phyloP scores from a whole-genome alignment of 2,113 vertebrate genomes.

The Panthera leo region DNA sequence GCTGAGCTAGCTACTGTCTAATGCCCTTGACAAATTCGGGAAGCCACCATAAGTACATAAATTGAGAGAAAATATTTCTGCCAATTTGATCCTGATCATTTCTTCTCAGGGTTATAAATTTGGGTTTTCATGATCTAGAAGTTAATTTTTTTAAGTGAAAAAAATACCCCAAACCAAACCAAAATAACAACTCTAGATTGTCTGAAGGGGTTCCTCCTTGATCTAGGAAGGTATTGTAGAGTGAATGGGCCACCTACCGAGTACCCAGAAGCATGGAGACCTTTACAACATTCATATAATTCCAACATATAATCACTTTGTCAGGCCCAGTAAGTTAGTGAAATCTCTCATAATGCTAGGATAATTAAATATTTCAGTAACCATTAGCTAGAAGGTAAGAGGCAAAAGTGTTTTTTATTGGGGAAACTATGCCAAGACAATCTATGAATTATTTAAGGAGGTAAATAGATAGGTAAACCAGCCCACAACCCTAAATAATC shows the following conservation, averaged over 20 bases:
- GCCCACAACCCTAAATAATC: background rate
- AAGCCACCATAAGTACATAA: conserved; percentile 7
- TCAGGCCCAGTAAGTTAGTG: background rate
- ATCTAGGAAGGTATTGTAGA: background rate
- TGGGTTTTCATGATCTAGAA: background rate
- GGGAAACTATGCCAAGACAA: background rate
- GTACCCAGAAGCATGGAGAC: background rate
- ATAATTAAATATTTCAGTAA: conserved; percentile 19
- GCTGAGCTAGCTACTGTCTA: conserved; percentile 33
- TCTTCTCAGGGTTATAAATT: conserved; percentile 42
- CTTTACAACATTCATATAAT: background rate
- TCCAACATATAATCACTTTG: background rate
- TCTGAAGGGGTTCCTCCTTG: background rate
- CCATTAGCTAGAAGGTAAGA: background rate
- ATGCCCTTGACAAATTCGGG: conserved; percentile 34
- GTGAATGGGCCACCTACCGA: background rate
- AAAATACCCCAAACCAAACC: background rate
- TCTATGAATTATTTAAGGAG: conserved; percentile 1
- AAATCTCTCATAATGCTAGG: background rate
- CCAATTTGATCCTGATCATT: conserved; percentile 31
- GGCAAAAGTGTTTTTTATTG: conserved; percentile 27
- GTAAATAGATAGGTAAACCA: background rate
- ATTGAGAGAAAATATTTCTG: conserved; percentile 37
- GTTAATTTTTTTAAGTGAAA: background rate
- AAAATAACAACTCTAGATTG: background rate